Conservation (phyloP, 2,888 invertebrate genomes). For the Cyclophora punctaria region DNA sequence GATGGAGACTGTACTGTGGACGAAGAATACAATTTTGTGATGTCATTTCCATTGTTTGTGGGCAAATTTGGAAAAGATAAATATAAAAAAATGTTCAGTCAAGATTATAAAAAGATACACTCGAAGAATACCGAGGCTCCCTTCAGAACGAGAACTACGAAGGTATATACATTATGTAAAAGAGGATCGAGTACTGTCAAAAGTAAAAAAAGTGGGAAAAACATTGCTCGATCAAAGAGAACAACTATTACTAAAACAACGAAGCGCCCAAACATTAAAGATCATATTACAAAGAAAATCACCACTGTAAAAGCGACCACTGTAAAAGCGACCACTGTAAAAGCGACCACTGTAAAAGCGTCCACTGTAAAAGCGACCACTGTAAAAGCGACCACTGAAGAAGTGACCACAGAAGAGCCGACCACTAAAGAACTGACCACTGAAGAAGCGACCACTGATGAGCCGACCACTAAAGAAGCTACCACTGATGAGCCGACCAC, state of each 20-base stretch:
- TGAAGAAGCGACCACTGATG: too few relatives aligned
- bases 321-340: constrained; percentile 18
- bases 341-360: neutral
- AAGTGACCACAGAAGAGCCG: too few relatives aligned
- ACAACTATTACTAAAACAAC: too few relatives aligned
- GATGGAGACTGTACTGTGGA: constrained; percentile 32
- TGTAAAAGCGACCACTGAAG: too few relatives aligned
- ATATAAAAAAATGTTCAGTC: constrained; percentile 29
- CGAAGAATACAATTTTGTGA: constrained; percentile 24
- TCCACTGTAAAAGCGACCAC: too few relatives aligned
- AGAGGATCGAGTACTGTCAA: constrained; percentile 1
- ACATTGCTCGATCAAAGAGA: too few relatives aligned
- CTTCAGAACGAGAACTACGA: constrained; percentile 27
- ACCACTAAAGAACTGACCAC: too few relatives aligned
- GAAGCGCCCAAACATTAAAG: too few relatives aligned
- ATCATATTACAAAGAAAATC: too few relatives aligned
- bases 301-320: too few relatives aligned
- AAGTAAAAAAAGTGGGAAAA: neutral
- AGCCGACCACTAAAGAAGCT: too few relatives aligned
- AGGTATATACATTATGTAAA: constrained; percentile 21
- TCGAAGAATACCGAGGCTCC: constrained; percentile 25
- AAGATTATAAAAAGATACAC: constrained; percentile 27
- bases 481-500: too few relatives aligned
- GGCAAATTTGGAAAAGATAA: constrained; percentile 30
- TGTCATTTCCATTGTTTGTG: constrained; percentile 48